Evolutionary conservation across 1,140 invertebrate species (phyloP), one percentile per base, ranked within the genome.

Genomic region (Papilio glaucus): DNA sequence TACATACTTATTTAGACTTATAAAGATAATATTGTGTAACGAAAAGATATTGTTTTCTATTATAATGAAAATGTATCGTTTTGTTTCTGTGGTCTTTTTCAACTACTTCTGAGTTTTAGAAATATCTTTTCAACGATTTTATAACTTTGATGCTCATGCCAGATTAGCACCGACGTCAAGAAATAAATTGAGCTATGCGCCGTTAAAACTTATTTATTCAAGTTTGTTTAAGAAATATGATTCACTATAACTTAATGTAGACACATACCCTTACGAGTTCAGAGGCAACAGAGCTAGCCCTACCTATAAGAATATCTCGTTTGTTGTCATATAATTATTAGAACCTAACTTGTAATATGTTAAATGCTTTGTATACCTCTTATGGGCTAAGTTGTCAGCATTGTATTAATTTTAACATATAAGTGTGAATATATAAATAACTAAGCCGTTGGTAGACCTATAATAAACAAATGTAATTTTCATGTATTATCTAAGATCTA

Each of bases 161-260:
- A 42, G 29, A 67, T 67, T n/a, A n/a, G 13, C 39, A 45, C 13
- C 12, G 24, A 39, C 21, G 21, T 29, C 63, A 42, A 42, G 24
- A 13, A 45, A 68, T 68, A 68, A 68, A 68, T 45, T 67, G 63
- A 39, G 2, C 42, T 67, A 13, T 41, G 24, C 37, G 24, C 63
- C 63, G 45, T 68, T 68, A 13, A 68, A 24, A 68, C 45, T 21
- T 21, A 68, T 68, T 21, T 41, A 45, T 68, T 26, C 39, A 45
- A 26, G 21, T 68, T 68, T 42, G 45, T 68, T 26, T 13, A 10
- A 24, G 10, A 24, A 57, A 45, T 5, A 45, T 68, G 15, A 3
- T 15, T 9, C 49, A 24, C 21, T 24, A 24, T 57, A 24, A 57
- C 0, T 45, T n/a, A n/a, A n/a, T n/a, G n/a, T n/a, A n/a, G n/a